Evolutionary conservation across 1,140 invertebrate genomes (phyloP).

Genomic region (Tribolium castaneum): DNA sequence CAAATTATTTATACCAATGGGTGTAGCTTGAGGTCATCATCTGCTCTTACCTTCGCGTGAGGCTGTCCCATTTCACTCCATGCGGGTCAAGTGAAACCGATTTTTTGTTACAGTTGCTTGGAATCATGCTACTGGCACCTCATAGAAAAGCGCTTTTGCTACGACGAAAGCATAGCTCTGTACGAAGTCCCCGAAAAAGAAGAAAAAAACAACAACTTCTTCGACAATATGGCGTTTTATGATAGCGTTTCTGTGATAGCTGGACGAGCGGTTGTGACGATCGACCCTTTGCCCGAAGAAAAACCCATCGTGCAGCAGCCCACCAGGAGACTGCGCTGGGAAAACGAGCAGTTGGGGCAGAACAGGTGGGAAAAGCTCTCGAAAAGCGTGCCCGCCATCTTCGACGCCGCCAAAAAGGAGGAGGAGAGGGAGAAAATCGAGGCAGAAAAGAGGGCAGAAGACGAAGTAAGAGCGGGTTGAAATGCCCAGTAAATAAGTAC

Average conservation of each 20-base stretch:
- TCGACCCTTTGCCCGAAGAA: conserved; percentile 54
- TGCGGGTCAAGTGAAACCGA: conserved; percentile 20
- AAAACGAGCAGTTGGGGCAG: conserved; percentile 35
- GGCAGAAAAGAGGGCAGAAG: not conserved
- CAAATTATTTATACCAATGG: conserved; percentile 5
- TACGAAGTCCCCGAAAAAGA: conserved; percentile 58
- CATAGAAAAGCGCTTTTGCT: conserved; percentile 61
- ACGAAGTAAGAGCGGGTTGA: not conserved
- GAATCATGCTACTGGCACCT: conserved; percentile 61
- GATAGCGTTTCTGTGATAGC: conserved; percentile 62
- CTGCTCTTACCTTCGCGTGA: conserved; percentile 21
- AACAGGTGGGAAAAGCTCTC: conserved; percentile 35
- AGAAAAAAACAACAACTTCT: conserved; percentile 59
- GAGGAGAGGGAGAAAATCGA: not conserved
- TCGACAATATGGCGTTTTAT: conserved; percentile 61
- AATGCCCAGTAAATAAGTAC: not conserved
- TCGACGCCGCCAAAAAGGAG: not conserved
- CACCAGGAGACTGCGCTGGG: conserved; percentile 10
- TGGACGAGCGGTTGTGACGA: conserved; percentile 59
- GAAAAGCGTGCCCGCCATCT: conserved; percentile 35
- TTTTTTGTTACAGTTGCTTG: conserved; percentile 56
- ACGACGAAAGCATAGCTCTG: conserved; percentile 59
- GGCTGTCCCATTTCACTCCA: conserved; percentile 12
- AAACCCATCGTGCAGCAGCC: conserved; percentile 52
- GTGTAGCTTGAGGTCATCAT: conserved; percentile 26